Evolutionary conservation across 2,888 invertebrate genomes (phyloP).

Genomic region (Altica lythri): DNA sequence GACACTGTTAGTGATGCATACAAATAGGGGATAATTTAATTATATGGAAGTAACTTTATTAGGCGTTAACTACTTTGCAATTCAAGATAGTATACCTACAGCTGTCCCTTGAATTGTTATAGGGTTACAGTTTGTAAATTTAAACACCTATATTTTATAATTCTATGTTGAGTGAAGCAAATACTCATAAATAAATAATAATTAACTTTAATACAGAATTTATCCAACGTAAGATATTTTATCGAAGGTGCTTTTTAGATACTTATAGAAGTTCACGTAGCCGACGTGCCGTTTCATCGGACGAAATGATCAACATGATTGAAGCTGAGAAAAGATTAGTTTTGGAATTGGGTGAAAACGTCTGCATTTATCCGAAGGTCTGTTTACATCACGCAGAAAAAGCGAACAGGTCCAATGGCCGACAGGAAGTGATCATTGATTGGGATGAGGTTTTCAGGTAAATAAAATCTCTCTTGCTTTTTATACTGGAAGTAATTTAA

Average conservation of each 20-base stretch:
- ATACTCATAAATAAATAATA: no score
- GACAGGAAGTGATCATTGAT: constrained; percentile 61
- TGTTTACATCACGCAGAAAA: constrained; percentile 72
- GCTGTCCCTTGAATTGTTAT: no score
- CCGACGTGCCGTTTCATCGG: constrained; percentile 61
- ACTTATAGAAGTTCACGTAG: constrained; percentile 73
- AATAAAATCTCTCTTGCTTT: constrained; percentile 26
- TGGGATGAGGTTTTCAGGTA: constrained; percentile 82
- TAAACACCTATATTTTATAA: no score
- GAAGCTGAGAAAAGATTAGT: constrained; percentile 82
- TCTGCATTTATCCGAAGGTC: constrained; percentile 79
- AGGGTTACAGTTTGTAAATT: no score
- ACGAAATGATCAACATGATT: constrained; percentile 66
- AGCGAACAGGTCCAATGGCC: constrained; percentile 56
- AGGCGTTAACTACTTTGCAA: constrained; percentile 31
- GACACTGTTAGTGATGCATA: constrained; percentile 29
- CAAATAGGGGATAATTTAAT: constrained; percentile 31
- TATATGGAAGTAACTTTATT: constrained; percentile 30
- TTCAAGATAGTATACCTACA: no score
- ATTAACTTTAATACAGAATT: no score
- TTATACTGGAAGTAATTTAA: constrained; percentile 16
- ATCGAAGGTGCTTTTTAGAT: constrained; percentile 59
- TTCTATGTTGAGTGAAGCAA: no score
- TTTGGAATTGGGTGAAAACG: constrained; percentile 74
- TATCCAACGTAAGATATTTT: no score